Conservation (phyloP, 2,797 vertebrate species). For the Acropternis orthonyx region DNA sequence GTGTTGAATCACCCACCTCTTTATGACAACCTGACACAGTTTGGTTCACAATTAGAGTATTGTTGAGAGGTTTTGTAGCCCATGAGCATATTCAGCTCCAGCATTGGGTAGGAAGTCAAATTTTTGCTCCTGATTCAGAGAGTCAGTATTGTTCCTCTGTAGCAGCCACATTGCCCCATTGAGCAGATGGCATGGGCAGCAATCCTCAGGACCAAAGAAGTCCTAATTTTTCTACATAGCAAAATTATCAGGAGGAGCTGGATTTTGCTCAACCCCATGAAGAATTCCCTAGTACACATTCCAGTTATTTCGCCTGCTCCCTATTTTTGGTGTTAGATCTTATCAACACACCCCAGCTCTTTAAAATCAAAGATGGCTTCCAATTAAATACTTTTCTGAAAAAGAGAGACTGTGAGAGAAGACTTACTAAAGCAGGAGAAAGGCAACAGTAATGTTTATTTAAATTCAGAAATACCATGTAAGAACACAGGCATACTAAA, state of each 20-base stretch:
- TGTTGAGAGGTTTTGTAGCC: background rate
- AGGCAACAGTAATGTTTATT: background rate
- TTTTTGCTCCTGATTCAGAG: background rate
- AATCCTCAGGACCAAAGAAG: background rate
- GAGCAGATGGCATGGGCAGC: background rate
- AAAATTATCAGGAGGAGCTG: background rate
- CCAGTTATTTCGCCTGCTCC: background rate
- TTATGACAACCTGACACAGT: background rate
- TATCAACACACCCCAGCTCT: background rate
- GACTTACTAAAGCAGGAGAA: background rate
- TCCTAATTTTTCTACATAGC: background rate
- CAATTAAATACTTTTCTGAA: background rate
- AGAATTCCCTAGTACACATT: background rate
- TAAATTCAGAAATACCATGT: background rate
- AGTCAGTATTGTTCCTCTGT: background rate
- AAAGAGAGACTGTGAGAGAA: background rate
- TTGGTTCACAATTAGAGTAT: background rate
- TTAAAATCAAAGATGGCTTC: background rate
- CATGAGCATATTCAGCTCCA: background rate
- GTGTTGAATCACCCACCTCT: background rate
- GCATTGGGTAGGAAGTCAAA: background rate
- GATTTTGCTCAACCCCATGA: background rate
- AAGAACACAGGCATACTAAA: background rate
- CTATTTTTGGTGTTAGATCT: background rate
- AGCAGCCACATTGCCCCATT: background rate